A percentile compares a stretch with the other conserved stretches of the same genome.
phyloP scores from a whole-genome alignment of 2,888 invertebrate genomes.

The Archips xylosteana region DNA sequence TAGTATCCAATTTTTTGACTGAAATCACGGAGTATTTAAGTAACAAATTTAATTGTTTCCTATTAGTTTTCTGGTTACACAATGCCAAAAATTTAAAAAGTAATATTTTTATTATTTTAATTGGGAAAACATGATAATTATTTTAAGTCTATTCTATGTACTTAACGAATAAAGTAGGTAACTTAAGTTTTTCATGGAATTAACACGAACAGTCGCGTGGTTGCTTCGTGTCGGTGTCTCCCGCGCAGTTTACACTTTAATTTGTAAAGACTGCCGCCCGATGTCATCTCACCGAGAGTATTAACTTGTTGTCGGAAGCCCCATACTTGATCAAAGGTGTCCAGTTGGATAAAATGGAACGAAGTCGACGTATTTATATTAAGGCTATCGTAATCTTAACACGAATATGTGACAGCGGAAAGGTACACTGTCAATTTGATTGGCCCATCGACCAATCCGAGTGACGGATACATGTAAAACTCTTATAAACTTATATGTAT shows the following conservation, averaged over 20 bases:
- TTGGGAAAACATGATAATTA: too few species aligned
- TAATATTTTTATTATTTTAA: too few species aligned
- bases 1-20: too few species aligned
- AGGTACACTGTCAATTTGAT: conserved; percentile 2
- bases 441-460: not conserved
- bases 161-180: too few species aligned
- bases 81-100: too few species aligned
- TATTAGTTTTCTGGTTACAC: too few species aligned
- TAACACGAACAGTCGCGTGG: not conserved
- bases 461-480: too few species aligned
- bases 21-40: too few species aligned
- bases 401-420: not conserved
- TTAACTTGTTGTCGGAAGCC: conserved; percentile 34
- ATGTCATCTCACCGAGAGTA: conserved; percentile 56
- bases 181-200: not conserved
- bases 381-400: not conserved
- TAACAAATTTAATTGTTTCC: too few species aligned
- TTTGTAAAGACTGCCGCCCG: conserved; percentile 57
- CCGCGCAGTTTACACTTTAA: conserved; percentile 56
- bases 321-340: conserved; percentile 14
- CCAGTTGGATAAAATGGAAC: not conserved
- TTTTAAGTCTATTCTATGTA: too few species aligned
- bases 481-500: too few species aligned
- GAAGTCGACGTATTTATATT: not conserved
- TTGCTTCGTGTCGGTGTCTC: conserved; percentile 46